Evolutionary conservation across 2,888 invertebrate species (phyloP).

Genomic region (Mythimna loreyi): DNA sequence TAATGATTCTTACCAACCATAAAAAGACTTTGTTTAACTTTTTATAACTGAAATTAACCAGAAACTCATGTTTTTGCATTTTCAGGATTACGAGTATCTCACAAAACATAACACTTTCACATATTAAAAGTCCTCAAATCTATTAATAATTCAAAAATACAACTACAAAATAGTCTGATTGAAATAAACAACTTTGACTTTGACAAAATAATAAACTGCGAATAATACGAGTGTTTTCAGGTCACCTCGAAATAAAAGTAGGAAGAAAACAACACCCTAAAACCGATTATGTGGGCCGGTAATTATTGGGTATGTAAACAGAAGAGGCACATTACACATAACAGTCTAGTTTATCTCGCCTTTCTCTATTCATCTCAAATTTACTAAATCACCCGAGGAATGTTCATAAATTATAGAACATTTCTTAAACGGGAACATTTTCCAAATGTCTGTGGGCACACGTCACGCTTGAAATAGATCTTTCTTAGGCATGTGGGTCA

Average conservation of each 20-base stretch:
- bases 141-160: conserved; percentile 3
- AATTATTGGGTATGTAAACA: conserved; percentile 51
- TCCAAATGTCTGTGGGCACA: conserved; percentile 44
- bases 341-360: conserved; percentile 32
- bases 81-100: background rate
- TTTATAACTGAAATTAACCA: no score
- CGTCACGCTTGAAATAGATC: conserved; percentile 51
- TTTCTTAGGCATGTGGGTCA: conserved; percentile 45
- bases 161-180: conserved; percentile 1
- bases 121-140: background rate
- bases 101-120: background rate
- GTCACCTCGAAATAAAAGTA: conserved; percentile 47
- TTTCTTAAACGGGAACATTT: conserved; percentile 48
- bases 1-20: no score
- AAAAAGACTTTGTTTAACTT: no score
- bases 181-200: conserved; percentile 37
- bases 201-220: conserved; percentile 18
- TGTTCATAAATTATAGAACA: conserved; percentile 53
- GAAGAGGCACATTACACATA: conserved; percentile 28
- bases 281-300: conserved; percentile 43
- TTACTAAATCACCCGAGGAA: conserved; percentile 54
- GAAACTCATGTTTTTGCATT: background rate
- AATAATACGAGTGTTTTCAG: conserved; percentile 12
- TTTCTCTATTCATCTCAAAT: conserved; percentile 39
- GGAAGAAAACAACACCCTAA: conserved; percentile 50